Percentiles rank a stretch among this genome's conserved stretches.
Evolutionary conservation across 1,140 invertebrate species (phyloP).

Genomic region (Drosophila santomea): DNA sequence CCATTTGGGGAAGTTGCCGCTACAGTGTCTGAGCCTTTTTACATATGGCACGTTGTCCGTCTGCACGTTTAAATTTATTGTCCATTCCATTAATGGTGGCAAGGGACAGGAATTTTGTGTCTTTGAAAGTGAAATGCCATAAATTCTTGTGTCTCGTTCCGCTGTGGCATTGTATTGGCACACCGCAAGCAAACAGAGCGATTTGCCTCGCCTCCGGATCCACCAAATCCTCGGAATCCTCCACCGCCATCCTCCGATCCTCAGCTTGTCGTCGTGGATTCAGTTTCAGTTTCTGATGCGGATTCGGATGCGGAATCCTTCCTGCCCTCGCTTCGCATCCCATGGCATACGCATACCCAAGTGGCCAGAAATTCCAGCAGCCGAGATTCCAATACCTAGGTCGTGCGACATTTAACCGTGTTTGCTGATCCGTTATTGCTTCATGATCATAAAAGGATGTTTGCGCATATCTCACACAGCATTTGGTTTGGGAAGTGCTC

Average conservation of each 20-base stretch:
- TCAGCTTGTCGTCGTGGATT: constrained; percentile 22
- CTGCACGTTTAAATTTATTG: constrained; percentile 82
- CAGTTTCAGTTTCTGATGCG: too few relatives aligned
- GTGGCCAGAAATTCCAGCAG: constrained; percentile 70
- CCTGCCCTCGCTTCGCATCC: background rate
- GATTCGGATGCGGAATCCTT: constrained; percentile 16
- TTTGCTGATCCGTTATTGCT: constrained; percentile 55
- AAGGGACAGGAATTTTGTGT: constrained; percentile 80
- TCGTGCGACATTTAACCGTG: constrained; percentile 69
- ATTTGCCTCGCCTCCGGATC: constrained; percentile 55
- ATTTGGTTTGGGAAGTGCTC: constrained; percentile 5
- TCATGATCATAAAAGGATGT: constrained; percentile 77
- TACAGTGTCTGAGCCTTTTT: constrained; percentile 59
- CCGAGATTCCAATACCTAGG: constrained; percentile 57
- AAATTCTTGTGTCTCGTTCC: constrained; percentile 79
- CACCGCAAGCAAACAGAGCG: constrained; percentile 65
- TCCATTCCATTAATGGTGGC: constrained; percentile 82
- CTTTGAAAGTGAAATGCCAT: constrained; percentile 83
- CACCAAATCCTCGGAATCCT: background rate
- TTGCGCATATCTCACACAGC: constrained; percentile 55
- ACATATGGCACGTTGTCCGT: constrained; percentile 80
- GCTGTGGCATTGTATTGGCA: constrained; percentile 74
- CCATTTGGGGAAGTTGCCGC: constrained; percentile 70
- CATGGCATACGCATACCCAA: constrained; percentile 15
- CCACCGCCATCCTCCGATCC: background rate